phyloP scores from a whole-genome alignment of 2,888 invertebrate species.

The Leistus spinibarbis region DNA sequence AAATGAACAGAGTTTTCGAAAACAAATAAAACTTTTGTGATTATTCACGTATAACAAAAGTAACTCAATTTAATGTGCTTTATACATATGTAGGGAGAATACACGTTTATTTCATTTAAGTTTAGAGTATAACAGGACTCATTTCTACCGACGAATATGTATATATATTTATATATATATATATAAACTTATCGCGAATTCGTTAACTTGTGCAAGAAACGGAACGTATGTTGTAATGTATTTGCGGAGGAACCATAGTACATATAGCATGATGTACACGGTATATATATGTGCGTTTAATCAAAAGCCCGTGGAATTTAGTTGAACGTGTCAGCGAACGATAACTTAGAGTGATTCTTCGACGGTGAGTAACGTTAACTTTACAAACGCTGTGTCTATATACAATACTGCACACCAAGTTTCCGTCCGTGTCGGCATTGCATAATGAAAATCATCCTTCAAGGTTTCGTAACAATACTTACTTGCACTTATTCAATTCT shows the following conservation, averaged over 20 bases:
- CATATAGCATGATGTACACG: not conserved
- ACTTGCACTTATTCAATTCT: slow-evolving; percentile 3
- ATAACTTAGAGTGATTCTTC: slow-evolving; percentile 19
- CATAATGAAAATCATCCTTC: slow-evolving; percentile 22
- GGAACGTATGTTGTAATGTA: not conserved
- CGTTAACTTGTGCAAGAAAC: not conserved
- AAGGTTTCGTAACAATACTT: slow-evolving; percentile 1
- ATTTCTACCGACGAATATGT: not conserved
- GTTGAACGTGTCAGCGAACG: slow-evolving; percentile 10
- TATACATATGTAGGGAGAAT: not conserved
- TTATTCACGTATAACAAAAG: not conserved
- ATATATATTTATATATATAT: too few relatives aligned
- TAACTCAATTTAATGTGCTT: not conserved
- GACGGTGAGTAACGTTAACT: not conserved
- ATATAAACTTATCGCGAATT: not conserved
- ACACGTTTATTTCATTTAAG: not conserved
- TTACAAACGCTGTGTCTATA: not conserved
- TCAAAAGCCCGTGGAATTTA: slow-evolving; percentile 10
- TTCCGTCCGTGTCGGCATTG: not conserved
- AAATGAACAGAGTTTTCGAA: not conserved
- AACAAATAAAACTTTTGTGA: not conserved
- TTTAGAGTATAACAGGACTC: not conserved
- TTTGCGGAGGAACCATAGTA: not conserved
- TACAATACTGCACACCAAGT: not conserved
- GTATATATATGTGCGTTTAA: slow-evolving; percentile 24